Percentiles rank a stretch among this genome's conserved stretches.
Conservation (phyloP, 2,888 invertebrate genomes). For the Orchesellides sinensis region DNA sequence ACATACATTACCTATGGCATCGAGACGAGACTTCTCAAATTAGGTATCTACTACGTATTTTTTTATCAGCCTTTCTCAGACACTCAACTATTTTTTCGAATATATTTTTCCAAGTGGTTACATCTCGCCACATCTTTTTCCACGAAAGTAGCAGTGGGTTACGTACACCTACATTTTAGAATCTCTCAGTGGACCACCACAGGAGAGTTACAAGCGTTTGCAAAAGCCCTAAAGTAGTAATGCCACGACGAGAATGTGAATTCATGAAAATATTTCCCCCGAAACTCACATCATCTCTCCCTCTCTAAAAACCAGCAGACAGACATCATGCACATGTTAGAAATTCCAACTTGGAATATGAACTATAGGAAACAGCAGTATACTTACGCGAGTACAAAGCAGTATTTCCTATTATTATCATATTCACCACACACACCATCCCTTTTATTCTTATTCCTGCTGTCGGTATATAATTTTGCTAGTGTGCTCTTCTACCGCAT, state of each 20-base stretch:
- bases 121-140: slow-evolving; percentile 2
- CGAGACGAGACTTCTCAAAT: not conserved
- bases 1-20: not conserved
- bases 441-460: not conserved
- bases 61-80: not conserved
- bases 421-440: slow-evolving; percentile 11
- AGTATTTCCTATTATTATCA: slow-evolving; percentile 26
- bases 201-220: slow-evolving; percentile 6
- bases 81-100: not conserved
- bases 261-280: slow-evolving; percentile 39
- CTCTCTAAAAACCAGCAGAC: not conserved
- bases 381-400: not conserved
- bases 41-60: not conserved
- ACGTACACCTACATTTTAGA: not conserved
- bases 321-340: not conserved
- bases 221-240: slow-evolving; percentile 21
- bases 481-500: slow-evolving; percentile 23
- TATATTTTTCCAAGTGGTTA: slow-evolving; percentile 11
- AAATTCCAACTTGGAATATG: no score
- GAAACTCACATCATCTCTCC: slow-evolving; percentile 33
- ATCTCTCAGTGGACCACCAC: slow-evolving; percentile 16
- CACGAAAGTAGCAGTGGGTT: not conserved
- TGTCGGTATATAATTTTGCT: not conserved
- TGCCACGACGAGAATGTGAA: slow-evolving; percentile 35
- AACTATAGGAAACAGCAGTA: no score